Percentiles rank a stretch among this genome's conserved stretches.
Conservation (phyloP, 1,140 invertebrate genomes). For the Globodera ellingtonae region DNA sequence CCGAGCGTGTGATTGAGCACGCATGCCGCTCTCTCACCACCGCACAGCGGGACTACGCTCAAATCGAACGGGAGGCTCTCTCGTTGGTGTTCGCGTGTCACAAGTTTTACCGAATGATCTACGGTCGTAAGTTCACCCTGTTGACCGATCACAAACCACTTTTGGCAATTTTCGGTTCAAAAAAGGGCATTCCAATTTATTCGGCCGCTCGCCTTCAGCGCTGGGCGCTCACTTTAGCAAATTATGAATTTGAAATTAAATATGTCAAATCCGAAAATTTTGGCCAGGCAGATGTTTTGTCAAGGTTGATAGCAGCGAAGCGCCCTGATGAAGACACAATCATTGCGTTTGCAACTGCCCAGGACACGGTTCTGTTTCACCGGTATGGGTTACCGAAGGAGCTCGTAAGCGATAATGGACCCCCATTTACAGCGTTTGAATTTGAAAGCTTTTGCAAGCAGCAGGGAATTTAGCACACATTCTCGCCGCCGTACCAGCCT, state of each 20-base stretch:
- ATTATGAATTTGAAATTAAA: conserved; percentile 56
- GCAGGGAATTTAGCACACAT: conserved; percentile 19
- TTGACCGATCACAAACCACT: too few relatives aligned
- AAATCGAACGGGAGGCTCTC: conserved; percentile 70
- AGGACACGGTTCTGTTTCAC: not conserved
- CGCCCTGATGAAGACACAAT: not conserved
- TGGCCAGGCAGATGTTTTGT: conserved; percentile 56
- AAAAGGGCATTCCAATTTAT: too few relatives aligned
- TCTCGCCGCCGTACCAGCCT: conserved; percentile 19
- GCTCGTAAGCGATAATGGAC: conserved; percentile 18
- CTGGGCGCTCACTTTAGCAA: conserved; percentile 43
- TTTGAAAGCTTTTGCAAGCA: conserved; percentile 19
- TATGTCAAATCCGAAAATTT: conserved; percentile 40
- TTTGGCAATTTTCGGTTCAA: too few relatives aligned
- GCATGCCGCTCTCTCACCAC: conserved; percentile 66
- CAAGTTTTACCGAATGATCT: too few relatives aligned
- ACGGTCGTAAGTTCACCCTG: too few relatives aligned
- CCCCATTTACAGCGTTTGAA: conserved; percentile 8
- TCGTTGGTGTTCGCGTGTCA: conserved; percentile 68
- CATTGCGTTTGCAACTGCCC: conserved; percentile 9
- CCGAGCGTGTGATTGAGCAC: conserved; percentile 47
- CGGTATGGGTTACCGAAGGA: not conserved
- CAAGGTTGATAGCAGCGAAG: conserved; percentile 30
- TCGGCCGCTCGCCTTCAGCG: too few relatives aligned
- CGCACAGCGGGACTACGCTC: conserved; percentile 68